Conservation (phyloP, 2,888 invertebrate genomes). For the Drosophila mercatorum region DNA sequence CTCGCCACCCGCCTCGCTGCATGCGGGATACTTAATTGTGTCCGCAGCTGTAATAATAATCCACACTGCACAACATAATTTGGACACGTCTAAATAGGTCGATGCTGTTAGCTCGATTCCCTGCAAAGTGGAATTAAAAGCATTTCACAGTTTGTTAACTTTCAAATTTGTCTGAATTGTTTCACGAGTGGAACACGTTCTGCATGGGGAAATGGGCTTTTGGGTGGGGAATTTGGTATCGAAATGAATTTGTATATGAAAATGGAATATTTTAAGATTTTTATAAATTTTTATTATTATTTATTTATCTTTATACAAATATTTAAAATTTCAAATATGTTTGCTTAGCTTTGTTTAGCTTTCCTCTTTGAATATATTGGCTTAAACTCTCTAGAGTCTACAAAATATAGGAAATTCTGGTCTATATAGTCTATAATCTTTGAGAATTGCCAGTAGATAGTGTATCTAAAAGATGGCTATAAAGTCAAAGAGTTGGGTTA, state of each 20-base stretch:
- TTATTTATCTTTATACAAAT: background rate
- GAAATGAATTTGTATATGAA: background rate
- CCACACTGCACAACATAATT: slow-evolving; percentile 43
- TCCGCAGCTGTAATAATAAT: slow-evolving; percentile 63
- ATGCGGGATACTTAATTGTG: slow-evolving; percentile 71
- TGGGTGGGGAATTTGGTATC: background rate
- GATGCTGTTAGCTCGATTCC: slow-evolving; percentile 54
- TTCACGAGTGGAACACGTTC: slow-evolving; percentile 3
- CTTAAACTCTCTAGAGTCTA: too few species aligned
- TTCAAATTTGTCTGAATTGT: slow-evolving; percentile 9
- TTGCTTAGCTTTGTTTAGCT: too few species aligned
- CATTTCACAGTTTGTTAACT: slow-evolving; percentile 33
- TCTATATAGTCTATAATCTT: background rate
- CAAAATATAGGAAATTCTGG: too few species aligned
- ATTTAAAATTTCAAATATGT: too few species aligned
- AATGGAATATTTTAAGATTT: background rate
- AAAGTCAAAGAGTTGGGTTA: background rate
- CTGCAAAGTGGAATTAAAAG: slow-evolving; percentile 54
- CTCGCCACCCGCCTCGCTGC: slow-evolving; percentile 21
- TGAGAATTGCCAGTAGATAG: too few species aligned
- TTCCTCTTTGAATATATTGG: too few species aligned
- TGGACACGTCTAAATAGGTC: slow-evolving; percentile 53
- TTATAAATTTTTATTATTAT: background rate
- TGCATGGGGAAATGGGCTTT: background rate
- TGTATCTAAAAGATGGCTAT: too few species aligned